Evolutionary conservation across 1,140 invertebrate species (phyloP), one percentile per base, ranked within the genome.

Genomic region (Eupristina koningsbergeri): DNA sequence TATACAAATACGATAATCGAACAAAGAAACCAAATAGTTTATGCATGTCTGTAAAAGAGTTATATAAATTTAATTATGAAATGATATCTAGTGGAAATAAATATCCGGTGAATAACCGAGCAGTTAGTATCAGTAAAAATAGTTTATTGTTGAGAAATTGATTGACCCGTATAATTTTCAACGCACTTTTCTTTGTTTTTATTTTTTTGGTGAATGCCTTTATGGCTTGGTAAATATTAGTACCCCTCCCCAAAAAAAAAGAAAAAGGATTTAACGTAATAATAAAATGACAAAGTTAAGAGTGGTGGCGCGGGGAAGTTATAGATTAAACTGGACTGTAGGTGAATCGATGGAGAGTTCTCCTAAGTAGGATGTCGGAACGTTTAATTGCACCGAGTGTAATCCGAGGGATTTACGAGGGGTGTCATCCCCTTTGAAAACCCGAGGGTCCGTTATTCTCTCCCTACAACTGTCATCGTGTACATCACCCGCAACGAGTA

Each of bases 341-440:
- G 29, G 61, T 63, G 39, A 64, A 83, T 83, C 77, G 84, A 85
- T 80, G 58, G 76, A 63, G 76, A 76, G 41, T 84, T 61, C 47
- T 75, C 77, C 69, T 83, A 78, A 84, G 80, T 81, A 85, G 80
- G 83, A 85, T 85, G 80, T 83, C 78, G 53, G 78, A 58, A 45
- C 84, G 67, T 84, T 86, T 85, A 85, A 86, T 85, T 85, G 82
- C 79, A 50, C 80, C 61, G 78, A 31, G 58, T 78, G 81, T 85
- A 85, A 81, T 84, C 84, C 73, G 64, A 29, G 50, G 69, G 71
- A 71, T 83, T 86, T 85, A 86, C 83, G 76, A 85, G 82, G 31
- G 53, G 7, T 22, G 50, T n/a, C 31, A 8, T 41, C 36, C 75
- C 31, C 61, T 34, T 7, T 36, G 8, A 26, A 6, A 26, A n/a